These are phyloP conservation scores for Onychorhynchus coronatus DNA, from an alignment of 2,113 vertebrate species.

Conservation along the genomic window DNA sequence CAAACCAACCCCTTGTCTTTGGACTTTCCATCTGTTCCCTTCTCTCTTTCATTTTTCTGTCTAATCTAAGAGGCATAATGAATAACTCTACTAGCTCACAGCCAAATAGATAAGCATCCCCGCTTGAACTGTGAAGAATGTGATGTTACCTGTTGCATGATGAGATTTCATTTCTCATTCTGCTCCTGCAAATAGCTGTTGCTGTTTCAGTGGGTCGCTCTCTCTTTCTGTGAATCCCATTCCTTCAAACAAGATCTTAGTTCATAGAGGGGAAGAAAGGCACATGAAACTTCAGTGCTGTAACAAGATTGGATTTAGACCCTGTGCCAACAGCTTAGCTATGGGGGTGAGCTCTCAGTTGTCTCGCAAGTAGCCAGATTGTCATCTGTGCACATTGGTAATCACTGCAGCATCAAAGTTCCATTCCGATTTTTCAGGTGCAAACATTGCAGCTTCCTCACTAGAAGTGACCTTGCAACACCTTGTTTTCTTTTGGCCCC, in stretches of 20 bases:
- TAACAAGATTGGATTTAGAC: not conserved
- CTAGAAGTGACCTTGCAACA: not conserved
- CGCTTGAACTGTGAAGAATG: not conserved
- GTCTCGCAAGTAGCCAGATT: not conserved
- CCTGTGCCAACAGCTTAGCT: not conserved
- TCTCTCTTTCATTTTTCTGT: not conserved
- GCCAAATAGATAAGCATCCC: not conserved
- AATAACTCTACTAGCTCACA: not conserved
- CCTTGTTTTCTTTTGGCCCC: not conserved
- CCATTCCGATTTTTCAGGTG: not conserved
- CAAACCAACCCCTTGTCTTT: not conserved
- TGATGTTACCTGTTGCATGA: not conserved
- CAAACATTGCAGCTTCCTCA: not conserved
- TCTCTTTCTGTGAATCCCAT: not conserved
- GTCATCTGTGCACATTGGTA: not conserved
- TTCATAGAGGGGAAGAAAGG: not conserved
- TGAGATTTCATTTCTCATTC: not conserved
- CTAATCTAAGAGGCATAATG: not conserved
- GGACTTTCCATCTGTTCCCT: not conserved
- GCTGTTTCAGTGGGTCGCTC: not conserved
- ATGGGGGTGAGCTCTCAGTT: not conserved
- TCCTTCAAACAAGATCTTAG: not conserved
- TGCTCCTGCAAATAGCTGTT: not conserved
- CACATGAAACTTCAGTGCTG: not conserved
- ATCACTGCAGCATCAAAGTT: not conserved